Percentiles rank a stretch among this genome's conserved stretches.
Conservation (phyloP, 2,113 vertebrate species). For the Neogale vison region DNA sequence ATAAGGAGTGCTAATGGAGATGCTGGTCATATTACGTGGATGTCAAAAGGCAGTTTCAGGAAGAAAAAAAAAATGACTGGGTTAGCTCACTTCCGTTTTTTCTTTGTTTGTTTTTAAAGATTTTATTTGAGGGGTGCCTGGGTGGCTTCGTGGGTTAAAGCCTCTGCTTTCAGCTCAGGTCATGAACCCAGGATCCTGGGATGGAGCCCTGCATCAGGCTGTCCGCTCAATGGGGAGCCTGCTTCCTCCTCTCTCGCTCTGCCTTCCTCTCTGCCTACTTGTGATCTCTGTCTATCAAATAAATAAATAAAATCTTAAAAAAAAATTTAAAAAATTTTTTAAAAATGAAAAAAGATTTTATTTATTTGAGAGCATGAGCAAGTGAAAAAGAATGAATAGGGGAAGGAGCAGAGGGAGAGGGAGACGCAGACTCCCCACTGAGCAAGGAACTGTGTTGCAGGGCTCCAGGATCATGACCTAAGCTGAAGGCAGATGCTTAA, state of each 20-base stretch:
- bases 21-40: neutral
- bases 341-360: too few relatives aligned
- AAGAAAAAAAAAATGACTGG: neutral
- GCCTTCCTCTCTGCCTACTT: too few relatives aligned
- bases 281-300: too few relatives aligned
- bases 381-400: neutral
- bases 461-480: neutral
- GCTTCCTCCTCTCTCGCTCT: too few relatives aligned
- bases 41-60: neutral
- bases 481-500: neutral
- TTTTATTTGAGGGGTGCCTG: neutral
- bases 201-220: too few relatives aligned
- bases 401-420: neutral
- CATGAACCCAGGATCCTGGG: too few relatives aligned
- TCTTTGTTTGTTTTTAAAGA: too few relatives aligned
- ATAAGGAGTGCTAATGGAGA: neutral
- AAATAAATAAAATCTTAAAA: too few relatives aligned
- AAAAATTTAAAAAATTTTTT: too few relatives aligned
- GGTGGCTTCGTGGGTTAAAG: too few relatives aligned
- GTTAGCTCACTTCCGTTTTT: neutral
- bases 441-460: neutral
- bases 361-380: neutral
- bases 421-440: neutral
- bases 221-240: too few relatives aligned
- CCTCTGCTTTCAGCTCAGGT: too few relatives aligned